phyloP scores from a whole-genome alignment of 2,888 invertebrate genomes.

The Schizaphis graminum region DNA sequence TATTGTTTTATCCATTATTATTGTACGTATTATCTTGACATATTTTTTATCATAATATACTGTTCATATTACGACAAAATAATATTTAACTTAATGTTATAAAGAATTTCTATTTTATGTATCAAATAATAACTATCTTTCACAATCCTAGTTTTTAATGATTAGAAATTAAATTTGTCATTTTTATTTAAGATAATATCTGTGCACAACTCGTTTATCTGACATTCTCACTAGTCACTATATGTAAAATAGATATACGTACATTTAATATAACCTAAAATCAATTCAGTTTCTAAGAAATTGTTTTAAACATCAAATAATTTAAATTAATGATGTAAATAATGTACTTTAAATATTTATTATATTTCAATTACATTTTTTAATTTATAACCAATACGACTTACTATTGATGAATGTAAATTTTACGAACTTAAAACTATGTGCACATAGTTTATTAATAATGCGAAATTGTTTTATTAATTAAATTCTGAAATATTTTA shows the following conservation, averaged over 20 bases:
- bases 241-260: not conserved
- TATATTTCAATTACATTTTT: not conserved
- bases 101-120: not conserved
- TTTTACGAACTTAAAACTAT: not conserved
- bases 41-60: not conserved
- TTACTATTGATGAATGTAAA: not conserved
- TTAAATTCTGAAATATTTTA: not conserved
- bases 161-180: slow-evolving; percentile 2
- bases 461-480: not conserved
- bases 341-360: not conserved
- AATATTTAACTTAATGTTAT: not conserved
- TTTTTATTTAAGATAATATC: not conserved
- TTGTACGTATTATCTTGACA: not conserved
- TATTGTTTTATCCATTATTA: not conserved
- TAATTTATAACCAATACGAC: not conserved
- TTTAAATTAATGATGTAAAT: not conserved
- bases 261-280: not conserved
- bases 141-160: not conserved
- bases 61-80: not conserved
- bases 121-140: not conserved
- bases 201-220: not conserved
- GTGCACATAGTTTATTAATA: too few species aligned
- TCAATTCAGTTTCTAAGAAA: not conserved
- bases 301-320: not conserved
- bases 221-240: not conserved